Conservation (phyloP, 2,888 invertebrate genomes). For the Serripes groenlandicus region DNA sequence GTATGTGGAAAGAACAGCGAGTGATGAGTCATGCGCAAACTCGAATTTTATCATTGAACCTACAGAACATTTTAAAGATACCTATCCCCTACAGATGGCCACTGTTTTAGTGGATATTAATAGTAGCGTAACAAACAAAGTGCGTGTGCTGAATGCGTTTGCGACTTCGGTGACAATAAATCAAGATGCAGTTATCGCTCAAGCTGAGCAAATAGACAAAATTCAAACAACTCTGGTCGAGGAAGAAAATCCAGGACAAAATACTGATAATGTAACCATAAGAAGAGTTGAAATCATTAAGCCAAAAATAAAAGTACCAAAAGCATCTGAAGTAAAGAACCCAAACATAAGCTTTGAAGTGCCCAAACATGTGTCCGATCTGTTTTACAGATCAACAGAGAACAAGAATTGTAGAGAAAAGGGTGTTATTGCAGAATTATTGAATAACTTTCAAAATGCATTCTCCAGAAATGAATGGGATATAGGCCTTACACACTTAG, state of each 20-base stretch:
- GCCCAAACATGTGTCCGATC: conserved; percentile 17
- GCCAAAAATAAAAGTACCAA: too few species aligned
- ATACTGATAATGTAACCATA: neutral
- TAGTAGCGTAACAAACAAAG: conserved; percentile 35
- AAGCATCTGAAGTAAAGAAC: neutral
- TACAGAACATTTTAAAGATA: conserved; percentile 33
- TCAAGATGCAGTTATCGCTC: conserved; percentile 50
- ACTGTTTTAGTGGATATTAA: conserved; percentile 47
- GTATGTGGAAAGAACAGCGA: conserved; percentile 39
- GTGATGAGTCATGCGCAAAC: conserved; percentile 15
- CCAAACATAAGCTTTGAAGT: neutral
- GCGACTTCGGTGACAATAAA: conserved; percentile 26
- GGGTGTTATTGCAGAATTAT: neutral
- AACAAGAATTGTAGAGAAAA: neutral
- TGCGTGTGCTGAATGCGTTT: conserved; percentile 61
- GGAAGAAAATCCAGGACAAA: conserved; percentile 9
- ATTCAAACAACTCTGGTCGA: neutral
- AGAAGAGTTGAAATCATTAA: neutral
- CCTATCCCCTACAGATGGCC: conserved; percentile 54
- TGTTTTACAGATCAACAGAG: neutral
- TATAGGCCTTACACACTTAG: conserved; percentile 27
- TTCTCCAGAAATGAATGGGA: conserved; percentile 36
- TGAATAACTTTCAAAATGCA: conserved; percentile 2
- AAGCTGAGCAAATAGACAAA: conserved; percentile 38
- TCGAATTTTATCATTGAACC: conserved; percentile 53